Base-by-base conservation (phyloP, 2,888 invertebrate genomes). In the Subacronicta megacephala region DNA sequence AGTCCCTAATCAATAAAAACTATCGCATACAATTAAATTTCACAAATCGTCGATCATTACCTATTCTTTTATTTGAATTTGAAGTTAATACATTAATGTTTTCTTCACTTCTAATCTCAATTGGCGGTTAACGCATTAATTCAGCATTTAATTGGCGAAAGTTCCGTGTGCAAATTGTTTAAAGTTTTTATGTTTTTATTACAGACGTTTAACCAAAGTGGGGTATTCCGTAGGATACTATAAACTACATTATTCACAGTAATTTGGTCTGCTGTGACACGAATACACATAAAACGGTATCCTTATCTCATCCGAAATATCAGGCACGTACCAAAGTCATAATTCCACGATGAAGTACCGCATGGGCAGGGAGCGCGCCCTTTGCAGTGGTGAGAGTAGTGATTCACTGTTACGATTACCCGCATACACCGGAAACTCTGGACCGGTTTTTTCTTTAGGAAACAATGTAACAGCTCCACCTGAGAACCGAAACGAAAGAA, bases 261-360 rank as follows among this genome's bases (percentile, higher is more conserved):
- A 85, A 87, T 87, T 87, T 80, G 78, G 80, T 78, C 79, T 82
- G 80, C 82, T 89, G 85, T 82, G 84, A 84, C 84, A 82, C 74
- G 78, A 83, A 87, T 87, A 88, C 81, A 85, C 84, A 89, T 83
- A 85, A 87, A 88, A 85, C 81, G 83, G 83, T 86, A 89, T 88
- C 87, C 86, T 89, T 90, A 92, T 92, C 92, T 90, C 88, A 85
- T 90, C 85, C 76, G 68, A 82, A 87, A 90, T 88, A 92, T 92
- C 89, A 86, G 80, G 89, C 92, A 92, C 92, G 92, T 92, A 84
- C 78, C 77, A 89, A 90, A 90, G 82, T 88, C 90, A 91, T 92
- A 92, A 90, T 89, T 92, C 78, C 85, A 88, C 81, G 84, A 91
- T 89, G 88, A 88, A 90, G 90, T 86, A 91, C 87, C 87, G 85